Percentiles rank a stretch among this genome's conserved stretches.
These are phyloP conservation scores for Anthrax anthrax DNA, from an alignment of 2,888 invertebrate genomes.

Conservation along the genomic window DNA sequence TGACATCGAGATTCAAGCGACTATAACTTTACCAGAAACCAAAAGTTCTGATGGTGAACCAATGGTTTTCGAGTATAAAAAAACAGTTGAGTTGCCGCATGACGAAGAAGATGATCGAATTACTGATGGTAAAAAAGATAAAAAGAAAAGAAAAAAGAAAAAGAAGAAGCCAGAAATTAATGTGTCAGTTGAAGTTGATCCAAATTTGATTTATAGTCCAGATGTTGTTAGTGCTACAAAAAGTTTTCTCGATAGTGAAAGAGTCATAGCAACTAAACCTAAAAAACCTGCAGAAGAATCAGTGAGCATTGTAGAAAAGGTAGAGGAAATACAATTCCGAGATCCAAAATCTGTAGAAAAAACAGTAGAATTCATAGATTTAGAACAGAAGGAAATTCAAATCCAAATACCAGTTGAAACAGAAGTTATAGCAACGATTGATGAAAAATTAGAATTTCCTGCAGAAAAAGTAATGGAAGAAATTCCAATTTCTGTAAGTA, in stretches of 20 bases:
- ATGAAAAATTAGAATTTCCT: too few relatives aligned
- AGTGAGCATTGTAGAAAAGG: conserved; percentile 6
- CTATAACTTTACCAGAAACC: conserved; percentile 41
- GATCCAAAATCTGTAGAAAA: too few relatives aligned
- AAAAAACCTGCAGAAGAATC: neutral
- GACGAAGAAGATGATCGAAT: conserved; percentile 20
- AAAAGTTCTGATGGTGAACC: conserved; percentile 29
- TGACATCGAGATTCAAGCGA: conserved; percentile 38
- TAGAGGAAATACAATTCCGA: conserved; percentile 6
- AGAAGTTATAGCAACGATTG: too few relatives aligned
- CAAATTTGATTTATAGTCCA: conserved; percentile 17
- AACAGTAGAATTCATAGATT: too few relatives aligned
- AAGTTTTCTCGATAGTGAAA: conserved; percentile 13
- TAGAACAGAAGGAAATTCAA: too few relatives aligned
- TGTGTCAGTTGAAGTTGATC: conserved; percentile 23
- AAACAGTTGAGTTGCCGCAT: conserved; percentile 27
- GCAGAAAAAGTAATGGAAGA: too few relatives aligned
- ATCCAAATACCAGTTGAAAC: too few relatives aligned
- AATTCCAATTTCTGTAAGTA: too few relatives aligned
- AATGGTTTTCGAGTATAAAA: conserved; percentile 24
- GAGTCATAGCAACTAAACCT: neutral
- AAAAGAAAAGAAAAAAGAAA: conserved; percentile 7
- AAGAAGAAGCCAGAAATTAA: conserved; percentile 25
- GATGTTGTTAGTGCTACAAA: conserved; percentile 10
- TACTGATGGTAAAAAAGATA: conserved; percentile 2